phyloP scores from a whole-genome alignment of 2,113 vertebrate genomes.

The Steatornis caripensis region DNA sequence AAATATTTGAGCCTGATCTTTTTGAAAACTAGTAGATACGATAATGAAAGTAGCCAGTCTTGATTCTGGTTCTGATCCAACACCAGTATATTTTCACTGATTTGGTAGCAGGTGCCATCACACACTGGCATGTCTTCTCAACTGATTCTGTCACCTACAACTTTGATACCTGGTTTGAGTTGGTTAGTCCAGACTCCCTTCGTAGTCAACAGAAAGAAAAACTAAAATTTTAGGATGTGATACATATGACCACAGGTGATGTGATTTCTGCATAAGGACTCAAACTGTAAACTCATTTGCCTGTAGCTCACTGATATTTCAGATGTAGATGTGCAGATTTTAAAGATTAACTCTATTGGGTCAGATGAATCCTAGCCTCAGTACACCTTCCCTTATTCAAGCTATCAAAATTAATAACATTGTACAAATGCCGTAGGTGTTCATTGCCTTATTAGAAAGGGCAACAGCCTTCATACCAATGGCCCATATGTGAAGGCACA shows the following conservation, averaged over 20 bases:
- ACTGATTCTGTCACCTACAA: background rate
- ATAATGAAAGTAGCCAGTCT: background rate
- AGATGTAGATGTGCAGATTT: background rate
- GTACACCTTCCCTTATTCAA: background rate
- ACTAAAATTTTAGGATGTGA: background rate
- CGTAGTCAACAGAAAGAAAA: background rate
- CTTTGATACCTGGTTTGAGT: background rate
- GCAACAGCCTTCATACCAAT: background rate
- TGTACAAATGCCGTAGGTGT: background rate
- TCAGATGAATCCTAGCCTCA: background rate
- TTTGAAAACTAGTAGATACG: background rate
- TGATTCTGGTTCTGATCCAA: background rate
- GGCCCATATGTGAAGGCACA: background rate
- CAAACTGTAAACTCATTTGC: background rate
- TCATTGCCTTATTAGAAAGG: background rate
- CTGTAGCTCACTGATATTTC: background rate
- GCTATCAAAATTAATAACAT: background rate
- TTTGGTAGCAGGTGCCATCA: background rate
- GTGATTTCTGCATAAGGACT: background rate
- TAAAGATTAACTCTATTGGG: background rate
- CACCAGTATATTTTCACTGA: background rate
- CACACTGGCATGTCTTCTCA: background rate
- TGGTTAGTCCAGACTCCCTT: background rate
- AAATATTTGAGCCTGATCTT: background rate
- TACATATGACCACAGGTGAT: background rate